phyloP scores from a whole-genome alignment of 1,140 invertebrate species.

The Temnothorax longispinosus region DNA sequence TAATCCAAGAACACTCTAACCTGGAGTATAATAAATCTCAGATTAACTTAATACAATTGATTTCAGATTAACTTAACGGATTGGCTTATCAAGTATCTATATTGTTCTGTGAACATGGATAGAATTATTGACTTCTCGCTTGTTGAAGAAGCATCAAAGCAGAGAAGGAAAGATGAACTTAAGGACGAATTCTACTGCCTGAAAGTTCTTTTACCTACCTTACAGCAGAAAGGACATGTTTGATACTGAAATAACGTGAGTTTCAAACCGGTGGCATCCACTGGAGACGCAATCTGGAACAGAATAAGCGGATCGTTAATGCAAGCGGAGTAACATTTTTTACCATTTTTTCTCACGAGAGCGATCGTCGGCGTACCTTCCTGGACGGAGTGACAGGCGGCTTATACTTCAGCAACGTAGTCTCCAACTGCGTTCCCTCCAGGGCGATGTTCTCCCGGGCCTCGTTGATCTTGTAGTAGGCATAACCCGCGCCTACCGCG shows the following conservation, averaged over 20 bases:
- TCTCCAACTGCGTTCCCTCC: conserved; percentile 81
- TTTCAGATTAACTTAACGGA: background rate
- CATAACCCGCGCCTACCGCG: conserved; percentile 85
- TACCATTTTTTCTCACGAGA: background rate
- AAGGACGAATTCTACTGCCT: background rate
- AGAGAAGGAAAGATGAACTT: background rate
- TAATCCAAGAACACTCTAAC: conserved; percentile 97
- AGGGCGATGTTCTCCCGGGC: conserved; percentile 83
- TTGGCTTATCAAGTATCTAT: background rate
- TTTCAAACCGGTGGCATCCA: conserved; percentile 92
- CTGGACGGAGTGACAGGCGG: conserved; percentile 83
- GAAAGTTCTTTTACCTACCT: conserved; percentile 86
- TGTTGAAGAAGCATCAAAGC: background rate
- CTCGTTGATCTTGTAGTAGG: conserved; percentile 82
- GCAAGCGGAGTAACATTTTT: no score
- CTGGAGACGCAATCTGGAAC: conserved; percentile 88
- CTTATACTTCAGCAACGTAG: conserved; percentile 86
- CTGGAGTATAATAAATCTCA: conserved; percentile 67
- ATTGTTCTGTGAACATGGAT: background rate
- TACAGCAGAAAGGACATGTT: conserved; percentile 99
- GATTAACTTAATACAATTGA: background rate
- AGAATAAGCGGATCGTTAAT: background rate
- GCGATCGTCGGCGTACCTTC: conserved; percentile 76
- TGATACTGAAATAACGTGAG: conserved; percentile 98
- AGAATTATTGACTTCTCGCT: background rate